These are phyloP conservation scores for Melikaiella ostensackeni DNA, from an alignment of 2,888 invertebrate species.

Conservation along the genomic window DNA sequence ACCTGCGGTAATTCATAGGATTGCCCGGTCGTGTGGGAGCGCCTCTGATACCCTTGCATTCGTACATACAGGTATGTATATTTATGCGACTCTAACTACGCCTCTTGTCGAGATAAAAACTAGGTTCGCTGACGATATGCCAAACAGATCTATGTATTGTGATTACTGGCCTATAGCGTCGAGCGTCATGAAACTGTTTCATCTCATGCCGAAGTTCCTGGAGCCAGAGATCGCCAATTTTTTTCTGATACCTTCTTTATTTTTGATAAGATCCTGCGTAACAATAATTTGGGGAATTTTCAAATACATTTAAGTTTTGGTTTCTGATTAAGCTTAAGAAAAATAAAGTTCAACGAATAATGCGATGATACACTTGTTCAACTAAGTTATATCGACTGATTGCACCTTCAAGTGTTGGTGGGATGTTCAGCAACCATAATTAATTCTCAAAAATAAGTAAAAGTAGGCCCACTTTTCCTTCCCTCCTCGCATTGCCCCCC, in stretches of 20 bases:
- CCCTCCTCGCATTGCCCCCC: no score
- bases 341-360: no score
- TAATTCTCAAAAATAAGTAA: no score
- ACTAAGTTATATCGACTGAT: no score
- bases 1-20: conserved; percentile 70
- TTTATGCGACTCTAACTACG: conserved; percentile 7
- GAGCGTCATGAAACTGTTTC: not conserved
- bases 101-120: conserved; percentile 21
- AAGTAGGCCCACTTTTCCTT: no score
- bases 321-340: no score
- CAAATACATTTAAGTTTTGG: no score
- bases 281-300: no score
- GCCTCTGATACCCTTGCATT: conserved; percentile 45
- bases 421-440: no score
- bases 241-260: not conserved
- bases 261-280: not conserved
- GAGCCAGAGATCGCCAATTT: not conserved
- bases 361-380: no score
- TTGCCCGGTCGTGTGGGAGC: conserved; percentile 54
- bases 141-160: not conserved
- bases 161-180: not conserved
- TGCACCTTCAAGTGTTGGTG: no score
- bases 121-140: conserved; percentile 6
- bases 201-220: not conserved
- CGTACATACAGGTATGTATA: not conserved